These are phyloP conservation scores for Marmota flaviventris DNA, from an alignment of 2,113 vertebrate genomes.

Conservation along the genomic window DNA sequence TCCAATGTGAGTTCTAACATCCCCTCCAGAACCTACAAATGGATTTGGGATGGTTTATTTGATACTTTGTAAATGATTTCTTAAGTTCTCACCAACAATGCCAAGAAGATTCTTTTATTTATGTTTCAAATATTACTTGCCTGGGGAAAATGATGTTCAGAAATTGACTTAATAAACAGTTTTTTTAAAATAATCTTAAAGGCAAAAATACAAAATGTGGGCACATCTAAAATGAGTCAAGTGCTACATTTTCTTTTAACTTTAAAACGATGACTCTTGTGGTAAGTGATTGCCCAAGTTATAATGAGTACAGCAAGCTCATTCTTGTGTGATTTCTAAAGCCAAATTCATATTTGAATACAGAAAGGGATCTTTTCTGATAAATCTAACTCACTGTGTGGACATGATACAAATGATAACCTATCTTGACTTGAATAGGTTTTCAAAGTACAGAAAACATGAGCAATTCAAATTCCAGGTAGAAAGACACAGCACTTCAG, in stretches of 20 bases:
- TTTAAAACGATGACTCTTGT: constrained; percentile 68
- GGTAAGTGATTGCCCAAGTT: constrained; percentile 71
- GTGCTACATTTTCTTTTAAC: constrained; percentile 27
- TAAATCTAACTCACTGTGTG: constrained; percentile 57
- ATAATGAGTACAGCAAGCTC: constrained; percentile 74
- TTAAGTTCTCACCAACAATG: neutral
- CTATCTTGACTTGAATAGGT: constrained; percentile 14
- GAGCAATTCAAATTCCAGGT: constrained; percentile 38
- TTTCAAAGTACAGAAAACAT: constrained; percentile 48
- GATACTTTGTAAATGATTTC: neutral
- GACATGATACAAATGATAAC: constrained; percentile 52
- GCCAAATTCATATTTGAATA: constrained; percentile 58
- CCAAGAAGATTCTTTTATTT: neutral
- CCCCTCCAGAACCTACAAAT: neutral
- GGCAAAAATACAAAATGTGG: constrained; percentile 19
- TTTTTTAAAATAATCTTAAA: neutral
- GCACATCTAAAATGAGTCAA: constrained; percentile 21
- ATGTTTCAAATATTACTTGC: constrained; percentile 45
- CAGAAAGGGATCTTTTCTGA: constrained; percentile 63
- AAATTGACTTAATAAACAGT: constrained; percentile 2
- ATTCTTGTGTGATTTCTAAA: constrained; percentile 73
- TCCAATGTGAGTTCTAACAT: neutral
- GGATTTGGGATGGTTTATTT: neutral
- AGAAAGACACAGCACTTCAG: neutral
- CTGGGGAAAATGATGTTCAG: neutral